A percentile compares a stretch with the other conserved stretches of the same genome.
Evolutionary conservation across 53 echinoderm and acorn worm genomes (phyloP).

Genomic region (Apostichopus leukothele): DNA sequence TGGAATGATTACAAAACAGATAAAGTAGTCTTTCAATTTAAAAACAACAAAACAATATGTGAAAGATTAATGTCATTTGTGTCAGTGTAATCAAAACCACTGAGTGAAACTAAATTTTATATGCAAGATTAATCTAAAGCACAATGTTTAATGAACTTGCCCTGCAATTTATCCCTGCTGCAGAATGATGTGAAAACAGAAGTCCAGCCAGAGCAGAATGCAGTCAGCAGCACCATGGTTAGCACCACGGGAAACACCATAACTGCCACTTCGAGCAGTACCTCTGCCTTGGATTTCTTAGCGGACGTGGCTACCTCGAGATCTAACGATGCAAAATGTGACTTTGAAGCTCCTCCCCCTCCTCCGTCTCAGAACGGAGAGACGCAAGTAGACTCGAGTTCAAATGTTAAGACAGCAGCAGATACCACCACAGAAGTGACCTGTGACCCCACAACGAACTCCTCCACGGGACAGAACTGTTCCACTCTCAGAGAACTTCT

Average conservation of each 20-base stretch:
- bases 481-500: conserved; percentile 88
- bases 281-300: conserved; percentile 87
- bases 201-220: conserved; percentile 1
- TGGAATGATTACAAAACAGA: too few species aligned
- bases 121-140: too few species aligned
- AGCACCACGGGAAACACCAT: background rate
- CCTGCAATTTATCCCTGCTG: background rate
- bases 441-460: conserved; percentile 45
- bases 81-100: too few species aligned
- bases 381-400: background rate
- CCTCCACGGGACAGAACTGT: conserved; percentile 66
- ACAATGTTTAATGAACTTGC: too few species aligned
- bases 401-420: background rate
- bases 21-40: too few species aligned
- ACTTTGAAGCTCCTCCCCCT: conserved; percentile 18
- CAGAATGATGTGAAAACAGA: background rate
- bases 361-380: conserved; percentile 13
- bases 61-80: too few species aligned
- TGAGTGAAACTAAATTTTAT: too few species aligned
- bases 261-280: conserved; percentile 20
- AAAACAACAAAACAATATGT: too few species aligned
- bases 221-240: background rate
- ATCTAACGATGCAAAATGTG: conserved; percentile 51
- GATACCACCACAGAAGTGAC: background rate
- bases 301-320: conserved; percentile 94